Evolutionary conservation across 2,113 vertebrate genomes (phyloP).

Genomic region (Raphicerus campestris): DNA sequence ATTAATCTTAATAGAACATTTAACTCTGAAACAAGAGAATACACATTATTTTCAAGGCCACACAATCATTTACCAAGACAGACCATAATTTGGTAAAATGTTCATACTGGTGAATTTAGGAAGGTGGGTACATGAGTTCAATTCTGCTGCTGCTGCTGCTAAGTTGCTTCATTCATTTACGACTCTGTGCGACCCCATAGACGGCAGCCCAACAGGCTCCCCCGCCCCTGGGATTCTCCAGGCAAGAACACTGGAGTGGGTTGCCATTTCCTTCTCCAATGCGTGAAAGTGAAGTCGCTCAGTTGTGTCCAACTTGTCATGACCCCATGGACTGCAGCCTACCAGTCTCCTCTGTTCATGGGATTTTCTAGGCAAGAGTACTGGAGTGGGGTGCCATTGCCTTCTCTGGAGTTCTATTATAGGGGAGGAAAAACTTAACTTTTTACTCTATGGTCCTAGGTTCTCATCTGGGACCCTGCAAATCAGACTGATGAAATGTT

Average conservation of each 20-base stretch:
- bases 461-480: not conserved
- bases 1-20: not conserved
- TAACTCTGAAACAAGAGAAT: not conserved
- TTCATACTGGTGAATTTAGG: not conserved
- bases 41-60: not conserved
- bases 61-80: not conserved
- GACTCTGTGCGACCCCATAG: too few relatives aligned
- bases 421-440: not conserved
- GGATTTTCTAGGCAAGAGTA: too few relatives aligned
- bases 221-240: too few relatives aligned
- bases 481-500: not conserved
- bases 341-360: too few relatives aligned
- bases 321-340: too few relatives aligned
- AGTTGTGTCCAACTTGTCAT: fast-evolving
- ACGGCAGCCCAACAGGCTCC: too few relatives aligned
- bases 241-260: too few relatives aligned
- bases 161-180: fast-evolving
- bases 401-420: not conserved
- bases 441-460: not conserved
- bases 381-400: too few relatives aligned
- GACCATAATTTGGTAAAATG: not conserved
- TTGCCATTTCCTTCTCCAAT: too few relatives aligned
- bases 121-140: not conserved
- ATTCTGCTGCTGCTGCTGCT: not conserved
- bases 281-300: too few relatives aligned